Percentiles rank a stretch among this genome's conserved stretches.
Evolutionary conservation across 2,113 vertebrate genomes (phyloP).

Genomic region (Chaenocephalus aceratus): DNA sequence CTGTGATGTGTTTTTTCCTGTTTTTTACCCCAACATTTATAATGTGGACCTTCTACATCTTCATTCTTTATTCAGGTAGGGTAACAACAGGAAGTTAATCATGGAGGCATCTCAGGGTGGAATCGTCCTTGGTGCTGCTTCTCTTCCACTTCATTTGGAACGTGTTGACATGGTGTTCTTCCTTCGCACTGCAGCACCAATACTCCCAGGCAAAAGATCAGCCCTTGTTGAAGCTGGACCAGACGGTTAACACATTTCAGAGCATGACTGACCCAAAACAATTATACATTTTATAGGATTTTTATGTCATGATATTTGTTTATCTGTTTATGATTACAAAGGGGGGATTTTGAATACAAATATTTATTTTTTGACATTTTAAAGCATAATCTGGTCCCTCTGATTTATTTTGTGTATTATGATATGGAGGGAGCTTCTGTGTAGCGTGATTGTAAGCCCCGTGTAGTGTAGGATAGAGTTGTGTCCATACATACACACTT

Average conservation of each 20-base stretch:
- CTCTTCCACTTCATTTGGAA: neutral
- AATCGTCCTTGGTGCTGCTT: neutral
- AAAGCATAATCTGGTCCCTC: neutral
- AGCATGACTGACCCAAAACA: conserved; percentile 42
- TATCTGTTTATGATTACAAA: conserved; percentile 15
- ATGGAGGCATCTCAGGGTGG: neutral
- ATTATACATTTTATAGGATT: conserved; percentile 43
- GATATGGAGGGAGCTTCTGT: neutral
- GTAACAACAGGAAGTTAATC: neutral
- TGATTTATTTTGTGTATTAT: neutral
- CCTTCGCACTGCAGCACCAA: conserved; percentile 22
- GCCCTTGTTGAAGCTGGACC: conserved; percentile 25
- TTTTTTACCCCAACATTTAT: neutral
- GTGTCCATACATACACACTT: neutral
- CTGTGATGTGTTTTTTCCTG: neutral
- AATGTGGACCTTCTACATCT: neutral
- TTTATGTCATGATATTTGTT: conserved; percentile 8
- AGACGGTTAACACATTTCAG: conserved; percentile 21
- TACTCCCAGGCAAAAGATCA: conserved; percentile 1
- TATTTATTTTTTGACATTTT: neutral
- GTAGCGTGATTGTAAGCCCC: too few species aligned
- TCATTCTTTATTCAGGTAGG: neutral
- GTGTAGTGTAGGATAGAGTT: neutral
- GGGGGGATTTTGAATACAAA: neutral
- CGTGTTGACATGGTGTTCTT: neutral